These are phyloP conservation scores for Graptemys geographica DNA, from an alignment of 2,797 vertebrate genomes.

Conservation along the genomic window DNA sequence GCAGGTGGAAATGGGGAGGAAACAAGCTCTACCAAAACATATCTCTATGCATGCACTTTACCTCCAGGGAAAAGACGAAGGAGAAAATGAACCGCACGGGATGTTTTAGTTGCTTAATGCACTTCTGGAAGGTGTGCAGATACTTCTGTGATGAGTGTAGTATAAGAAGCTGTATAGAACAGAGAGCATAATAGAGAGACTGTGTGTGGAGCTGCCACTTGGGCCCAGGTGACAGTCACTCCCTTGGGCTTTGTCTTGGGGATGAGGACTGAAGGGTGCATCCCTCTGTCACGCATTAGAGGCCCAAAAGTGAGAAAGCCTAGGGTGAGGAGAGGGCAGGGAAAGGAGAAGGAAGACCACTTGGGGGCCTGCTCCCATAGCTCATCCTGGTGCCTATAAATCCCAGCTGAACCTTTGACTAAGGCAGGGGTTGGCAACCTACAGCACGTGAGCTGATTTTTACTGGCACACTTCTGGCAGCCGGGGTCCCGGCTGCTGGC, in stretches of 20 bases:
- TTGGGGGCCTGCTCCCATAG: not conserved
- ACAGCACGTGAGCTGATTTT: too few species aligned
- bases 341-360: not conserved
- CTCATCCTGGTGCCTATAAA: not conserved
- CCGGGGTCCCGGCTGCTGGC: too few species aligned
- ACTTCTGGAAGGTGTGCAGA: not conserved
- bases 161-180: not conserved
- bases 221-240: not conserved
- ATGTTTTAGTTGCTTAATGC: not conserved
- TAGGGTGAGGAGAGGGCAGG: not conserved
- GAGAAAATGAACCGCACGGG: not conserved
- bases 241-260: not conserved
- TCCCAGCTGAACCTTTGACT: too few species aligned
- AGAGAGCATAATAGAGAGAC: not conserved
- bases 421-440: too few species aligned
- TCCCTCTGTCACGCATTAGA: not conserved
- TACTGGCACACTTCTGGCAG: too few species aligned
- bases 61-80: not conserved
- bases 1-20: not conserved
- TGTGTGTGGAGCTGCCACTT: not conserved
- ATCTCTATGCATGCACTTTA: not conserved
- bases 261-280: not conserved
- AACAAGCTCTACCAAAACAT: not conserved
- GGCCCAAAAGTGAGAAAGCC: not conserved
- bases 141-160: not conserved